Conservation (phyloP, 2,797 vertebrate genomes). For the Pogoniulus pusillus region DNA sequence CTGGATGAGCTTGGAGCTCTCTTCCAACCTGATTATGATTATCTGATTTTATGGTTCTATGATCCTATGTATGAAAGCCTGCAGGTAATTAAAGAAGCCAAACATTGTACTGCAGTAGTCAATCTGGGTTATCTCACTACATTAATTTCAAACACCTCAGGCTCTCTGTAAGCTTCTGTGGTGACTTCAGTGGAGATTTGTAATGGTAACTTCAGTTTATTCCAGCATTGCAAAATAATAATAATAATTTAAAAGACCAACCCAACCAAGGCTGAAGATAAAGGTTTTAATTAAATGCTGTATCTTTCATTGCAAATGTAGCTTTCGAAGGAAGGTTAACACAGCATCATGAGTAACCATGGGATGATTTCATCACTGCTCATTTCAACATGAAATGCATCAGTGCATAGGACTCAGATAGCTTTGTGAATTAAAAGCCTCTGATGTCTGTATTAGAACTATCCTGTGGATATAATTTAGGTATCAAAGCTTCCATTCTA, state of each 20-base stretch:
- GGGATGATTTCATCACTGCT: slow-evolving; percentile 69
- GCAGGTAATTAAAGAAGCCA: not conserved
- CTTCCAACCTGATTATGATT: too few species aligned
- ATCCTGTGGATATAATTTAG: slow-evolving; percentile 59
- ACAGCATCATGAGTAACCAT: slow-evolving; percentile 63
- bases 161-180: slow-evolving; percentile 26
- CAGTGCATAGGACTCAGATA: slow-evolving; percentile 59
- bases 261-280: slow-evolving; percentile 47
- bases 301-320: slow-evolving; percentile 71
- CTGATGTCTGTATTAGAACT: slow-evolving; percentile 74
- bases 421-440: slow-evolving; percentile 68
- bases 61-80: not conserved
- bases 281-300: slow-evolving; percentile 74
- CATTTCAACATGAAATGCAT: slow-evolving; percentile 73
- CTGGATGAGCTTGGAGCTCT: too few species aligned
- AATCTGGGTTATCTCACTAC: not conserved
- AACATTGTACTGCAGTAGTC: not conserved
- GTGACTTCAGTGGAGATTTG: slow-evolving; percentile 42
- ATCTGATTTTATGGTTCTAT: too few species aligned
- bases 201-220: slow-evolving; percentile 50
- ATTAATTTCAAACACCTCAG: slow-evolving; percentile 44
- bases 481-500: slow-evolving; percentile 61
- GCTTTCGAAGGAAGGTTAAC: slow-evolving; percentile 70
- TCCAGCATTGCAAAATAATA: slow-evolving; percentile 15
- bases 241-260: slow-evolving; percentile 13